Evolutionary conservation across 2,113 vertebrate species (phyloP).

Genomic region (Indri indri): DNA sequence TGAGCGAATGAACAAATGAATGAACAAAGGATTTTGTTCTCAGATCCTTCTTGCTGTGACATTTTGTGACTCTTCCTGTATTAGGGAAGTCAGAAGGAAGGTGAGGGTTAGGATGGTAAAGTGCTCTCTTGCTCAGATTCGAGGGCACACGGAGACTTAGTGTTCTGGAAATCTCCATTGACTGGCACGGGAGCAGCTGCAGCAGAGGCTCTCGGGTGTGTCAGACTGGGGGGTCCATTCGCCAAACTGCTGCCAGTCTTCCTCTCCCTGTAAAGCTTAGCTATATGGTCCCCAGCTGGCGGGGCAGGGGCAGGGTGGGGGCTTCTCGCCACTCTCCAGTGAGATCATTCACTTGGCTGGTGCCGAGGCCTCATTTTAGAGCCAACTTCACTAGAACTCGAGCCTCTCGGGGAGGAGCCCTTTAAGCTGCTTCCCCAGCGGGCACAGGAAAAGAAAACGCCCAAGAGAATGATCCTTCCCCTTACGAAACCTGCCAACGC

Average conservation of each 20-base stretch:
- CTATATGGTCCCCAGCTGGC: no score
- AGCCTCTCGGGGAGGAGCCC: not conserved
- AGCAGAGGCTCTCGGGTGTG: not conserved
- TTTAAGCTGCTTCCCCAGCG: not conserved
- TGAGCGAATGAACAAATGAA: not conserved
- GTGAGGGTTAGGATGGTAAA: not conserved
- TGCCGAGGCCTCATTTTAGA: rapidly evolving
- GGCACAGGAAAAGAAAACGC: not conserved
- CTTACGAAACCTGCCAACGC: rapidly evolving
- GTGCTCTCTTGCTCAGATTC: not conserved
- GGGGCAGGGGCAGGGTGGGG: not conserved
- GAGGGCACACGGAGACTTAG: not conserved
- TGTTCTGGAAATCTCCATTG: not conserved
- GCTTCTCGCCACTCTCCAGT: not conserved
- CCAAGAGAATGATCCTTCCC: not conserved
- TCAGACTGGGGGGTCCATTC: not conserved
- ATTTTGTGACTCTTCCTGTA: not conserved
- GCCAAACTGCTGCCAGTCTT: not conserved
- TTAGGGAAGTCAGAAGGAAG: not conserved
- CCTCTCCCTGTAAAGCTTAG: not conserved
- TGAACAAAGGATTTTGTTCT: not conserved
- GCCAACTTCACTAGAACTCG: rapidly evolving
- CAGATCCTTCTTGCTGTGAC: not conserved
- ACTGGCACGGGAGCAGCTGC: not conserved
- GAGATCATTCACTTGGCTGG: no score